These are phyloP conservation scores for Aplodontia rufa DNA, from an alignment of 2,113 vertebrate genomes.

Conservation along the genomic window DNA sequence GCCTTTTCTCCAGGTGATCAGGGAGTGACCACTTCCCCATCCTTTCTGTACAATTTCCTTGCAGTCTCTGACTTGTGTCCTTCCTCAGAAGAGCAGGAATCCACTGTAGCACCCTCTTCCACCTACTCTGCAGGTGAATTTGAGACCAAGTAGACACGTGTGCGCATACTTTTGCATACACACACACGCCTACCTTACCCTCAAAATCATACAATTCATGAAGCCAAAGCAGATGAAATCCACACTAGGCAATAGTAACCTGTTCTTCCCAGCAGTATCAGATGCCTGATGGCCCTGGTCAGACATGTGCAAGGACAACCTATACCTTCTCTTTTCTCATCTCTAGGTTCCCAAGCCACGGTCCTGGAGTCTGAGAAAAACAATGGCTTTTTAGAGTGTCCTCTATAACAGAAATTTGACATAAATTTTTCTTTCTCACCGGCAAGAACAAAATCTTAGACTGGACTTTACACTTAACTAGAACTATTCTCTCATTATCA, in stretches of 20 bases:
- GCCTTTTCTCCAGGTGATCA: background rate
- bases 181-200: background rate
- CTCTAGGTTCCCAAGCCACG: fast-evolving
- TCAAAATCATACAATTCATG: background rate
- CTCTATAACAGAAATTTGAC: background rate
- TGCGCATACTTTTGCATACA: too few relatives aligned
- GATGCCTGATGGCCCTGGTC: fast-evolving
- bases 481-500: background rate
- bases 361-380: background rate
- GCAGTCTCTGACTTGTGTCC: background rate
- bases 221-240: background rate
- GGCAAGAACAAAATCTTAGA: background rate
- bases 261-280: fast-evolving
- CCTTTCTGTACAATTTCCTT: background rate
- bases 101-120: too few relatives aligned
- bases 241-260: background rate
- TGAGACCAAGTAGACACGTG: background rate
- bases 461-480: background rate
- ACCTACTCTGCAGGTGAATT: background rate
- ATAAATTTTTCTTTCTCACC: background rate
- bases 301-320: background rate
- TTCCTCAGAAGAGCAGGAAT: background rate
- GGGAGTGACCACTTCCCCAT: too few relatives aligned
- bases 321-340: background rate
- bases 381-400: too few relatives aligned